Conservation (phyloP, 2,797 vertebrate genomes). For the Novumbra hubbsi region DNA sequence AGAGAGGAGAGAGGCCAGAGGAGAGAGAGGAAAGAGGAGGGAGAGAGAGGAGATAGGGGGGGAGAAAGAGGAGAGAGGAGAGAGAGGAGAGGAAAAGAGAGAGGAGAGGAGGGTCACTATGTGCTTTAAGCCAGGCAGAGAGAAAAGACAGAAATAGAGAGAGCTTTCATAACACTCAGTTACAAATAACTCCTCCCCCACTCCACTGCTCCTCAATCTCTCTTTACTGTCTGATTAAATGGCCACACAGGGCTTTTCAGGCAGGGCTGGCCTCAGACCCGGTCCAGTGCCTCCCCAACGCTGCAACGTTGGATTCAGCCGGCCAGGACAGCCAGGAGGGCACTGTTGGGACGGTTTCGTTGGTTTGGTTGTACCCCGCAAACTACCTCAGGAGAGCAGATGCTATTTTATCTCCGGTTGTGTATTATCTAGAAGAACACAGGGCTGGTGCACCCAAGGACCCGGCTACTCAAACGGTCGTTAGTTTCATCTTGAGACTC, state of each 20-base stretch:
- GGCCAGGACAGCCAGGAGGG: too few relatives aligned
- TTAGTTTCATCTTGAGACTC: too few relatives aligned
- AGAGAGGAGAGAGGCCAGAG: too few relatives aligned
- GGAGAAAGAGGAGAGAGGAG: too few relatives aligned
- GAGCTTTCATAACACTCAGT: not conserved
- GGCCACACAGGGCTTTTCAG: not conserved
- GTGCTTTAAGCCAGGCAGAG: too few relatives aligned
- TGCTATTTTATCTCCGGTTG: not conserved
- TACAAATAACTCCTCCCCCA: not conserved
- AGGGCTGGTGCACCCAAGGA: not conserved
- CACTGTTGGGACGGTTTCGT: not conserved
- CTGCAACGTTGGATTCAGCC: not conserved
- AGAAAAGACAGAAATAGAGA: not conserved
- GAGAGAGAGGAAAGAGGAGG: not conserved
- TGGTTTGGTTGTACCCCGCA: not conserved
- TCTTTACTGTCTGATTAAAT: not conserved
- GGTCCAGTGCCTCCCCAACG: too few relatives aligned
- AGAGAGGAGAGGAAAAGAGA: too few relatives aligned
- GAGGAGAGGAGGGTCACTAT: too few relatives aligned
- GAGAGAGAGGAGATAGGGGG: not conserved
- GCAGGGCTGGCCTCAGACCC: not conserved
- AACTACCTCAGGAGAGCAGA: not conserved
- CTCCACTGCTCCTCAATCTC: not conserved
- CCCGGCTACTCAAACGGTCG: too few relatives aligned
- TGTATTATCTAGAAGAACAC: not conserved